phyloP scores from a whole-genome alignment of 2,797 vertebrate genomes.

The Microctenopoma lineatum region DNA sequence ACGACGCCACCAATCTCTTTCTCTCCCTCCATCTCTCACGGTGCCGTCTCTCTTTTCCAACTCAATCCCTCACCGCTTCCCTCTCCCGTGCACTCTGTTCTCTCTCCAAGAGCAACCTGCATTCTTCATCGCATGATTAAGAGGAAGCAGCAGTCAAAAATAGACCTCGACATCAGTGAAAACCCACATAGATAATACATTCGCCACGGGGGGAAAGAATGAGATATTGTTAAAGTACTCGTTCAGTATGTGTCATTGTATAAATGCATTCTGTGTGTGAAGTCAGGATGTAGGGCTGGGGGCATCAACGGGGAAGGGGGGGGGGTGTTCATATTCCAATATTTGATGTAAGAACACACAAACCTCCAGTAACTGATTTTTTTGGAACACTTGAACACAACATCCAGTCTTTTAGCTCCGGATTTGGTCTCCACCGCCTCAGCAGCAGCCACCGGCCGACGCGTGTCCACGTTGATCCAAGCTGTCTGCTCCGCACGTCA shows the following conservation, averaged over 20 bases:
- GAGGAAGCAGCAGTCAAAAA: conserved; percentile 36
- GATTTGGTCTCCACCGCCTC: too few species aligned
- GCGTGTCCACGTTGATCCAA: too few species aligned
- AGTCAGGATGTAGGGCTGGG: neutral
- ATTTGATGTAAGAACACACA: neutral
- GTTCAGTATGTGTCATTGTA: conserved; percentile 3
- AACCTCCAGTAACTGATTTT: neutral
- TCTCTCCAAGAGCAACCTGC: conserved; percentile 17
- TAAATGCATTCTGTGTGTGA: conserved; percentile 16
- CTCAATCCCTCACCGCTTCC: conserved; percentile 34
- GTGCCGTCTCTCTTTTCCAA: conserved; percentile 39
- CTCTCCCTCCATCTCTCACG: conserved; percentile 38
- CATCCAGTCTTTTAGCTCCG: too few species aligned
- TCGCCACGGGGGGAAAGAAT: conserved; percentile 15
- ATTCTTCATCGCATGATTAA: conserved; percentile 54
- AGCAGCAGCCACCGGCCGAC: too few species aligned
- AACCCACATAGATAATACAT: conserved; percentile 19
- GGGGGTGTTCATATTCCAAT: neutral
- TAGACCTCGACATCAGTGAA: conserved; percentile 16
- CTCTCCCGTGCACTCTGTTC: neutral
- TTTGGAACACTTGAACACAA: too few species aligned
- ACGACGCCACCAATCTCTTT: conserved; percentile 54
- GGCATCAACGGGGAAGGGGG: too few species aligned
- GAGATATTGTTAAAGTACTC: neutral
- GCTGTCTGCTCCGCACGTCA: too few species aligned